Evolutionary conservation across 2,113 vertebrate species (phyloP).

Genomic region (Phyllostomus hastatus): DNA sequence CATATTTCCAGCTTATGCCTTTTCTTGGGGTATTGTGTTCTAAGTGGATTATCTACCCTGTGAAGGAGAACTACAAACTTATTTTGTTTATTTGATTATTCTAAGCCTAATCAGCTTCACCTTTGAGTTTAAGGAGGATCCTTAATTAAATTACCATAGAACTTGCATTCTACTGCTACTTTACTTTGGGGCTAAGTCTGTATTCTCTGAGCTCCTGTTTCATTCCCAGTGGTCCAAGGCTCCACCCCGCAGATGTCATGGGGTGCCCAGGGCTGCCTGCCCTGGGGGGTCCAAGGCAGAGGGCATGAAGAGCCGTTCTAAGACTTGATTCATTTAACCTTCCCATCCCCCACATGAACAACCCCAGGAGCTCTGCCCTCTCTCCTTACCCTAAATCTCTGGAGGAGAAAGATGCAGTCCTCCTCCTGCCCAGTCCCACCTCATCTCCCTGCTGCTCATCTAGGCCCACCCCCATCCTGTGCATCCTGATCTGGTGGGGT

Average conservation of each 20-base stretch:
- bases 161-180: background rate
- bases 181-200: background rate
- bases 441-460: background rate
- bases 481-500: background rate
- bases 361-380: background rate
- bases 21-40: constrained; percentile 31
- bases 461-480: background rate
- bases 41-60: constrained; percentile 52
- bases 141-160: background rate
- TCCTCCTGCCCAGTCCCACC: accelerated
- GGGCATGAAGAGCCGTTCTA: background rate
- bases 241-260: background rate
- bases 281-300: background rate
- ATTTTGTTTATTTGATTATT: constrained; percentile 61
- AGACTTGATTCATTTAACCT: background rate
- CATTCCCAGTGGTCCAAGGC: background rate
- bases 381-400: background rate
- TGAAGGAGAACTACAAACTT: constrained; percentile 46
- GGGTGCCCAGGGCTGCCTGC: background rate
- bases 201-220: background rate
- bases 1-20: background rate
- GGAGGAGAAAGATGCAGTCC: background rate
- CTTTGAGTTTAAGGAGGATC: constrained; percentile 50
- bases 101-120: constrained; percentile 56
- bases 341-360: too few relatives aligned